Percentiles rank a stretch among this genome's conserved stretches.
phyloP scores from a whole-genome alignment of 2,797 vertebrate species.

The Distichodus sexfasciatus region DNA sequence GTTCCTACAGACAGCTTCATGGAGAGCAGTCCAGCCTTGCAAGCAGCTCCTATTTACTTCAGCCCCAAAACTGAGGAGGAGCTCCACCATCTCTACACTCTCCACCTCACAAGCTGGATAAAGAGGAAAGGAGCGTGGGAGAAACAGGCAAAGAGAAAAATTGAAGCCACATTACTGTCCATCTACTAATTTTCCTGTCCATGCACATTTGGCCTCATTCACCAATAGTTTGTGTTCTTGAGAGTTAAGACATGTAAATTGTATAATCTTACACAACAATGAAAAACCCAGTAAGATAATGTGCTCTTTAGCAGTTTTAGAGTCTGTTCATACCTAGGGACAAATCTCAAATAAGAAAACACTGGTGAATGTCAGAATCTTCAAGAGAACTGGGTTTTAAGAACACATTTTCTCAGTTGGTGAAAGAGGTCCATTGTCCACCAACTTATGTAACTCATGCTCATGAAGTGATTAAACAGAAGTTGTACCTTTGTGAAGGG shows the following conservation, averaged over 20 bases:
- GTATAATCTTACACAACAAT: no score
- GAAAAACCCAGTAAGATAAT: no score
- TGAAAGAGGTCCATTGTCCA: not conserved
- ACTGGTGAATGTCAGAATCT: no score
- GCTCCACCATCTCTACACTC: constrained; percentile 61
- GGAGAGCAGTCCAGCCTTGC: constrained; percentile 80
- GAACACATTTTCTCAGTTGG: not conserved
- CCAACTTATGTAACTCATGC: not conserved
- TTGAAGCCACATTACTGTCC: not conserved
- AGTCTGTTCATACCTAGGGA: no score
- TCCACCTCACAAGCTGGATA: constrained; percentile 1
- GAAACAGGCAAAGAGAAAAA: not conserved
- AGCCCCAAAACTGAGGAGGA: constrained; percentile 75
- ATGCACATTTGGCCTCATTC: no score
- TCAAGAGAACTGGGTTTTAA: no score
- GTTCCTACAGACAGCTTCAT: constrained; percentile 79
- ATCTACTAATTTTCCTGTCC: not conserved
- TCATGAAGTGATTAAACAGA: not conserved
- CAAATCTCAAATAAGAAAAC: no score
- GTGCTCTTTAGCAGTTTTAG: no score
- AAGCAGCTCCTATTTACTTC: constrained; percentile 77
- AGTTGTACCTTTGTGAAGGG: constrained; percentile 78
- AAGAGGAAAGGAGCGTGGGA: not conserved
- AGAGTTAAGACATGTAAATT: no score
- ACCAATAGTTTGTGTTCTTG: no score